Conservation (phyloP, 2,113 vertebrate species). For the Syrrhaptes paradoxus region DNA sequence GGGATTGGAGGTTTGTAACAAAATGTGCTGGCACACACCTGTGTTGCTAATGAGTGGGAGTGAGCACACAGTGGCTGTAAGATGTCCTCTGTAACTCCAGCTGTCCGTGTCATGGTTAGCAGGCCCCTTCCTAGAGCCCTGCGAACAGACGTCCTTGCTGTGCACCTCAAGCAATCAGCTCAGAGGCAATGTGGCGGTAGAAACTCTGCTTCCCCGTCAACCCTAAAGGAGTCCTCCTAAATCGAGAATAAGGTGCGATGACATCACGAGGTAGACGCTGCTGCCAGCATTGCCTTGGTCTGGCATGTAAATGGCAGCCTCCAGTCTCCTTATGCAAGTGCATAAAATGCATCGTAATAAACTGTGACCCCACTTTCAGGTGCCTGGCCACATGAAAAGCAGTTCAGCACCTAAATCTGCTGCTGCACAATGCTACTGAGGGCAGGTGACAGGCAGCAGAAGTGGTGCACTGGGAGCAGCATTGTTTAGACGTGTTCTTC, state of each 20-base stretch:
- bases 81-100: rapidly evolving
- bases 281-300: not conserved
- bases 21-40: not conserved
- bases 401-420: not conserved
- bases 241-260: not conserved
- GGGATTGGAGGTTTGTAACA: not conserved
- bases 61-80: rapidly evolving
- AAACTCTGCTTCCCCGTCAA: not conserved
- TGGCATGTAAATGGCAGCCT: not conserved
- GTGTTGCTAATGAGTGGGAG: not conserved
- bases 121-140: not conserved
- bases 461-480: not conserved
- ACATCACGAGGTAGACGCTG: not conserved
- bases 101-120: not conserved
- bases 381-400: not conserved
- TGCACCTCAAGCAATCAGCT: not conserved
- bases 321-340: not conserved
- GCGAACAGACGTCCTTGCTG: rapidly evolving
- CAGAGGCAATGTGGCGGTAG: not conserved
- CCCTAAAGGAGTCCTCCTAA: not conserved
- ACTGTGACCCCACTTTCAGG: not conserved
- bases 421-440: not conserved
- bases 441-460: not conserved
- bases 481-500: not conserved
- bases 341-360: not conserved